A percentile compares a stretch with the other conserved stretches of the same genome.
Conservation (phyloP, 2,113 vertebrate genomes). For the Rhizomys pruinosus region DNA sequence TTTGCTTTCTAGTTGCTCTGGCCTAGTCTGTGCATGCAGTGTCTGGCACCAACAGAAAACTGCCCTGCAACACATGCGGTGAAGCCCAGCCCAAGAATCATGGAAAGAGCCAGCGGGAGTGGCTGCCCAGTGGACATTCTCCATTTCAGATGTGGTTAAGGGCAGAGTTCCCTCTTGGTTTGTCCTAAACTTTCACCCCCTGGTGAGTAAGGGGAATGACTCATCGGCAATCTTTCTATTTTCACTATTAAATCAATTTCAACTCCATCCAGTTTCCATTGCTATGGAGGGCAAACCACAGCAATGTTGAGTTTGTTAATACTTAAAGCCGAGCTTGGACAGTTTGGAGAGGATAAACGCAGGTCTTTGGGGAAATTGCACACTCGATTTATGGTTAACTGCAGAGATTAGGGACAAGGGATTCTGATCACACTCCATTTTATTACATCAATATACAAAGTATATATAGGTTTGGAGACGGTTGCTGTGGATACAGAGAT, state of each 20-base stretch:
- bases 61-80: background rate
- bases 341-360: background rate
- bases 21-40: too few species aligned
- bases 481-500: constrained; percentile 35
- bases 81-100: constrained; percentile 7
- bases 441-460: constrained; percentile 25
- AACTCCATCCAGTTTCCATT: constrained; percentile 52
- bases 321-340: constrained; percentile 20
- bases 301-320: constrained; percentile 40
- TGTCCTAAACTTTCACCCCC: constrained; percentile 36
- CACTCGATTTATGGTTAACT: background rate
- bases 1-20: background rate
- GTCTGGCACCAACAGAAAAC: background rate
- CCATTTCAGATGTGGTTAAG: constrained; percentile 67
- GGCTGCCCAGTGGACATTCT: constrained; percentile 30
- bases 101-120: background rate
- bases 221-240: constrained; percentile 68
- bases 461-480: background rate
- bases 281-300: constrained; percentile 33
- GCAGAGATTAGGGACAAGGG: background rate
- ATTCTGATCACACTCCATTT: constrained; percentile 40
- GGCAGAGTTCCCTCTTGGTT: constrained; percentile 52
- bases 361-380: background rate
- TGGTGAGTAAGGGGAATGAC: constrained; percentile 71
- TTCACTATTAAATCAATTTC: constrained; percentile 68